Conservation (phyloP, 2,888 invertebrate species). For the Netelia fuscicornis region DNA sequence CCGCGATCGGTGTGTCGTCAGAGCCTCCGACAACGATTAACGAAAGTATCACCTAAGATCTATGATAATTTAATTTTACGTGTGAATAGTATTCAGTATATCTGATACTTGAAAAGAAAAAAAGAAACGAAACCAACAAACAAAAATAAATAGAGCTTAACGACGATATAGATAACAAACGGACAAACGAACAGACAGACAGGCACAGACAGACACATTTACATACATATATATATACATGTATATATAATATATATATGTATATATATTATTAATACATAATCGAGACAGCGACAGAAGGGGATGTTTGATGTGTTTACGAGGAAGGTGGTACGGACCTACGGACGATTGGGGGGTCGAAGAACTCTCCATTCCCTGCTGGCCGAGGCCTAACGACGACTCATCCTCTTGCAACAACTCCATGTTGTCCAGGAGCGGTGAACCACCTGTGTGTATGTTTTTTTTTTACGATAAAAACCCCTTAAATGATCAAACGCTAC, state of each 20-base stretch:
- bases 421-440: conserved; percentile 84
- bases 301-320: conserved; percentile 69
- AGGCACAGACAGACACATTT: conserved; percentile 70
- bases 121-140: conserved; percentile 38
- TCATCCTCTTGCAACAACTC: conserved; percentile 84
- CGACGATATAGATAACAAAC: conserved; percentile 74
- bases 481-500: conserved; percentile 24
- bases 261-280: conserved; percentile 52
- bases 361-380: conserved; percentile 83
- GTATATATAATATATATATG: conserved; percentile 17
- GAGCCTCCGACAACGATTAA: conserved; percentile 10
- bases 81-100: conserved; percentile 10
- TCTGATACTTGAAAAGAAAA: conserved; percentile 16
- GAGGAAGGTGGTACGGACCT: conserved; percentile 83
- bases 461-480: conserved; percentile 72
- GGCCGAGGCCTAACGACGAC: conserved; percentile 83
- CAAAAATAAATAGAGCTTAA: conserved; percentile 74
- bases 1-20: background rate
- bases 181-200: conserved; percentile 78
- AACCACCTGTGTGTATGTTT: conserved; percentile 81
- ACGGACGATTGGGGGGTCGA: conserved; percentile 83
- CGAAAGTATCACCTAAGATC: conserved; percentile 46
- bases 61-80: conserved; percentile 30
- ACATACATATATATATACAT: conserved; percentile 30
- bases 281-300: conserved; percentile 58